Conservation (phyloP, 2,797 vertebrate genomes). For the Pipistrellus kuhlii region DNA sequence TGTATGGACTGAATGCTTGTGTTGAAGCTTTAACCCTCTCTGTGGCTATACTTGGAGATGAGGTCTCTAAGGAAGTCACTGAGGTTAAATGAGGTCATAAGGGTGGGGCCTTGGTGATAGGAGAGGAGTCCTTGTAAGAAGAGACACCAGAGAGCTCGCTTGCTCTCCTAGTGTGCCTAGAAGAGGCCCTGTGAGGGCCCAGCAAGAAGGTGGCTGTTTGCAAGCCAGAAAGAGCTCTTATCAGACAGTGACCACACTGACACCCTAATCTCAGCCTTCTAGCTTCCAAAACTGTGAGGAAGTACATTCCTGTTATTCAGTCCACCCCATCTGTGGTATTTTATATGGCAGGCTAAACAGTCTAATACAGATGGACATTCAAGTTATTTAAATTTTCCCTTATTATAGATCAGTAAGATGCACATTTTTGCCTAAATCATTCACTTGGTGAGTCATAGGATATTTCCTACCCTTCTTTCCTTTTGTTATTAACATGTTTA, state of each 20-base stretch:
- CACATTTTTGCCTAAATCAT: neutral
- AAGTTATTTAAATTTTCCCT: neutral
- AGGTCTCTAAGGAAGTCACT: neutral
- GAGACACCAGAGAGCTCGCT: neutral
- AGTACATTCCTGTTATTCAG: neutral
- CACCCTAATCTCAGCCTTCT: neutral
- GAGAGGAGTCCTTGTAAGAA: neutral
- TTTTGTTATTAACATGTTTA: conserved; percentile 44
- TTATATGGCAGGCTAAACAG: neutral
- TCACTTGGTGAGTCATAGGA: neutral
- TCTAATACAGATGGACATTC: neutral
- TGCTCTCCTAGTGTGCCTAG: fast-evolving
- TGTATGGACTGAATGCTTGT: neutral
- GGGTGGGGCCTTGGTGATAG: neutral
- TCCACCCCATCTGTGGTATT: neutral
- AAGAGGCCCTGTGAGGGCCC: neutral
- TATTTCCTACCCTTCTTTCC: neutral
- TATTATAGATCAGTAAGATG: neutral
- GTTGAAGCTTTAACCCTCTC: neutral
- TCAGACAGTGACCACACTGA: neutral
- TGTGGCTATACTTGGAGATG: neutral
- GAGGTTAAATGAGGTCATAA: neutral
- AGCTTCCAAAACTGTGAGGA: neutral
- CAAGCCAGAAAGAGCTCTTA: neutral
- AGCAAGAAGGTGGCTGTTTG: neutral